A percentile compares a stretch with the other conserved stretches of the same genome.
Conservation (phyloP, 1,140 invertebrate genomes). For the Neotoxoptera formosana region DNA sequence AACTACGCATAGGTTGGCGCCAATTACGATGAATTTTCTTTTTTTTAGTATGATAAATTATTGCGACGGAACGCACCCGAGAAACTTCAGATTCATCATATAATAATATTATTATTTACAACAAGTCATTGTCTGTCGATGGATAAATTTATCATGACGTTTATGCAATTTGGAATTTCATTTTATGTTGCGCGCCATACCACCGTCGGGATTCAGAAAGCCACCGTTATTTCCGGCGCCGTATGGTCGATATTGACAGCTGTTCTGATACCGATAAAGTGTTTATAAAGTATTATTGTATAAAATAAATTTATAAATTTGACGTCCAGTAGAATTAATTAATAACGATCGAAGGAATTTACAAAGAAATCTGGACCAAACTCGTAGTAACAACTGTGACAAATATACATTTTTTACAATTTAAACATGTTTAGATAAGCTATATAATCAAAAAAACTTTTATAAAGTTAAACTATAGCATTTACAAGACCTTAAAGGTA, state of each 20-base stretch:
- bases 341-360: not conserved
- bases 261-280: not conserved
- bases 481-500: not conserved
- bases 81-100: not conserved
- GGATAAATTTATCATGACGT: not conserved
- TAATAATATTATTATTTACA: not conserved
- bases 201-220: not conserved
- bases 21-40: slow-evolving; percentile 16
- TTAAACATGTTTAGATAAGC: not conserved
- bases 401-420: not conserved
- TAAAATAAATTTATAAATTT: not conserved
- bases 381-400: not conserved
- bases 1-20: not conserved
- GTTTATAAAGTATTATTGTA: not conserved
- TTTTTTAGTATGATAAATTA: not conserved
- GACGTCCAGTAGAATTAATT: not conserved
- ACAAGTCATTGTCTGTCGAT: not conserved
- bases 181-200: not conserved
- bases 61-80: not conserved
- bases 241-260: not conserved
- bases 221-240: too few species aligned
- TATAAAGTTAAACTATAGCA: too few species aligned
- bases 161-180: not conserved
- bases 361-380: not conserved
- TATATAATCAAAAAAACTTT: not conserved